Base-by-base conservation (phyloP, 2,888 invertebrate genomes). In the Orthosia incerta region DNA sequence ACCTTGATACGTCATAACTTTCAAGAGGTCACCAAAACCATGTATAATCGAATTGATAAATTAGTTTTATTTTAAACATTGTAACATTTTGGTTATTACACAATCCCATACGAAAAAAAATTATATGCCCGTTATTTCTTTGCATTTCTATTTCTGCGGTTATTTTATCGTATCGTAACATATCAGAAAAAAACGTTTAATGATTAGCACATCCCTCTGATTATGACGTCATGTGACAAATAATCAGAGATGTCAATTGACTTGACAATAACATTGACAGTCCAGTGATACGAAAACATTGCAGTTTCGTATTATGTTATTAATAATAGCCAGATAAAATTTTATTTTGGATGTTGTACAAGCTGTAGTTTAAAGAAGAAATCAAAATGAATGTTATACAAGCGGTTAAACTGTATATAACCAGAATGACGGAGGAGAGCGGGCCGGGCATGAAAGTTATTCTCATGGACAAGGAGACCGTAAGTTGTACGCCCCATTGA, bases 361-460 rank as follows among this genome's bases (percentile, higher is more conserved):
- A 13, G 16, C 46, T 20, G 3, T 45, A 57, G 48, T 56, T 46
- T 57, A 50, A 0, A 45, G 7, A 65, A 31, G 18, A 23, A 26
- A 69, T 50, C 62, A 97, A 96, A 91, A 98, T 99, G 99, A 99
- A 99, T 95, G 98, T 99, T 26, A 98, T 99, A 89, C 97, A 97
- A 85, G 99, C 99, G 61, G 97, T 99, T 12, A 99, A 99, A 93
- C 97, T 98, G 92, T 99, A 99, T 93, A 97, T 99, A 79, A 98
- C 98, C 61, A 99, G 99, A 96, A 99, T 99, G 99, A 99, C 99
- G 9, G 98, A 99, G 84, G 99, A 99, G 90, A 98, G 99, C 91
- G 99, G 99, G 3, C 99, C 99, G 1, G 99, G 99, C 66, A 99
- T 99, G 99, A 99, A 99, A 97, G 98, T 99, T 57, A 97, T 99